Conservation (phyloP, 2,888 invertebrate genomes). For the Desoria tigrina region DNA sequence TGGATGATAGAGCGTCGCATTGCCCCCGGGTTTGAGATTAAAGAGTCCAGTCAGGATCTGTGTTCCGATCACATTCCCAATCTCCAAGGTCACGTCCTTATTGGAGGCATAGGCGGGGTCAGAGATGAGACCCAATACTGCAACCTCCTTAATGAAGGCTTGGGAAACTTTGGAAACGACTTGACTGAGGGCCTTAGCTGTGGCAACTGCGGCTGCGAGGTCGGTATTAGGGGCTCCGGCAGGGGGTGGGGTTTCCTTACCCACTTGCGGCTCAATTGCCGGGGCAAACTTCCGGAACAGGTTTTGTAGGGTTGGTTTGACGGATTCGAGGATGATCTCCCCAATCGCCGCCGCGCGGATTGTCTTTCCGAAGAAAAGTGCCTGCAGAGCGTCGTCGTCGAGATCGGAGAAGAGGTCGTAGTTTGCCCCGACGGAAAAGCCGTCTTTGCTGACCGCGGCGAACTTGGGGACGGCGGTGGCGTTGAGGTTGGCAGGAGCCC, state of each 20-base stretch:
- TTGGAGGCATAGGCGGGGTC: not conserved
- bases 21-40: no score
- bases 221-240: not conserved
- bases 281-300: not conserved
- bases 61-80: no score
- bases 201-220: not conserved
- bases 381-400: no score
- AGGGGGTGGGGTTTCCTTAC: not conserved
- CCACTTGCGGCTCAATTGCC: not conserved
- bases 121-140: not conserved
- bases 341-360: slow-evolving; percentile 3
- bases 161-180: not conserved
- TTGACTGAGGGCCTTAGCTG: not conserved
- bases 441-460: not conserved
- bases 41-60: no score
- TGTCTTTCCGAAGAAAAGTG: no score
- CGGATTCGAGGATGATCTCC: not conserved
- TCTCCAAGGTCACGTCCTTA: no score
- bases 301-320: not conserved
- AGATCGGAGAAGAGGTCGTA: no score
- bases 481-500: no score
- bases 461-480: not conserved
- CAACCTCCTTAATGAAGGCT: not conserved
- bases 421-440: not conserved
- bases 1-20: no score